phyloP scores from a whole-genome alignment of 2,888 invertebrate genomes.

The Pseudococcus jackbeardsleyi region DNA sequence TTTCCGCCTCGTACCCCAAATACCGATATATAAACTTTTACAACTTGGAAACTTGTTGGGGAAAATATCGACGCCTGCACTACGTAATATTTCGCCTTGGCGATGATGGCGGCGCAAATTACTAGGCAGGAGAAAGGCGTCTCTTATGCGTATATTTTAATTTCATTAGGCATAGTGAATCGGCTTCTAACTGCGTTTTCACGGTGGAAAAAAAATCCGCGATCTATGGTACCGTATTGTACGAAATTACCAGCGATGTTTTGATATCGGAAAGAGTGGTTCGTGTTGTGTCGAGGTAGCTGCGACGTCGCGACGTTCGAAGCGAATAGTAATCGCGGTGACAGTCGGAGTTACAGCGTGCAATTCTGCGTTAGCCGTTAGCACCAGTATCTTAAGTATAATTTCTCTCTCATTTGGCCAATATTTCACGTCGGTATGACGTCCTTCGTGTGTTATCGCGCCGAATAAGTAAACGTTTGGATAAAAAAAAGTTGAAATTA shows the following conservation, averaged over 20 bases:
- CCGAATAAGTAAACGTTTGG: not conserved
- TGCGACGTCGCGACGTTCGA: slow-evolving; percentile 10
- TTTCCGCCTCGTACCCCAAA: not conserved
- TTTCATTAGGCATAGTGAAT: not conserved
- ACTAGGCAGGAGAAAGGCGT: not conserved
- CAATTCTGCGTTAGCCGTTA: not conserved
- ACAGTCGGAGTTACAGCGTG: slow-evolving; percentile 1
- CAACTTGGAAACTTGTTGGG: slow-evolving; percentile 42
- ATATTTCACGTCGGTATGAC: slow-evolving; percentile 6
- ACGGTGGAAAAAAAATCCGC: not conserved
- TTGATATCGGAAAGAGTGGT: slow-evolving; percentile 1
- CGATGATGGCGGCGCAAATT: not conserved
- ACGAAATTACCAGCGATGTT: not conserved
- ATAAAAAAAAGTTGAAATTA: slow-evolving; percentile 1
- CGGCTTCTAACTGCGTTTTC: not conserved
- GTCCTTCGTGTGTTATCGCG: not conserved
- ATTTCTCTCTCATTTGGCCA: slow-evolving; percentile 6
- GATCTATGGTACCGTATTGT: not conserved
- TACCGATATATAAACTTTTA: not conserved
- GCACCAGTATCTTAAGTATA: not conserved
- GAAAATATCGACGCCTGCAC: not conserved
- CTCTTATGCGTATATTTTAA: not conserved
- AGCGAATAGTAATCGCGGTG: slow-evolving; percentile 16
- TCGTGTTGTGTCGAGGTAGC: not conserved
- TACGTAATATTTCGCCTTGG: not conserved